These are phyloP conservation scores for Aspidapion aeneum DNA, from an alignment of 2,888 invertebrate genomes.

Conservation along the genomic window DNA sequence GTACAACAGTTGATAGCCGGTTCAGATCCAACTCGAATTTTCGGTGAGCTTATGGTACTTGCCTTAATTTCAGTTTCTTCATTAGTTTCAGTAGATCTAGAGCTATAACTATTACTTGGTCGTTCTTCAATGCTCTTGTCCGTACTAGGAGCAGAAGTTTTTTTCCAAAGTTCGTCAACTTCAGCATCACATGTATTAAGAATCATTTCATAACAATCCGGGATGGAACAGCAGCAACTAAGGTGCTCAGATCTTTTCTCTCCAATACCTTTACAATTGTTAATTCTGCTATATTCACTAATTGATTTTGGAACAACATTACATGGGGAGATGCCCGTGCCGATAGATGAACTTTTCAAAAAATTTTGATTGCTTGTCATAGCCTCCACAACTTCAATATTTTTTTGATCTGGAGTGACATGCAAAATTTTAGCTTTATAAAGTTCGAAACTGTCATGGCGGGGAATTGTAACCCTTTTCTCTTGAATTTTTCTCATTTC, in stretches of 20 bases:
- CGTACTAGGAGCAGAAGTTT: background rate
- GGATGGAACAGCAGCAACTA: too few relatives aligned
- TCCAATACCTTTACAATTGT: too few relatives aligned
- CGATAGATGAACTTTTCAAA: background rate
- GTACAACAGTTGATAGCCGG: background rate
- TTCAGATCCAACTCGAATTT: background rate
- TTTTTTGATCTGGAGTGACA: background rate
- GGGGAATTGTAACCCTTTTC: background rate
- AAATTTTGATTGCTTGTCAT: background rate
- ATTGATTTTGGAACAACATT: too few relatives aligned
- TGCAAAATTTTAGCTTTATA: background rate
- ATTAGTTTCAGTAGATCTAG: background rate
- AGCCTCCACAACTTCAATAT: background rate
- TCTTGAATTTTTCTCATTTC: background rate
- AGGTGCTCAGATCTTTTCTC: too few relatives aligned
- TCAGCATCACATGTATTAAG: background rate
- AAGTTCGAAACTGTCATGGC: background rate
- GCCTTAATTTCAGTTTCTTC: background rate
- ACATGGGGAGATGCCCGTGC: too few relatives aligned
- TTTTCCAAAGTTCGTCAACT: background rate
- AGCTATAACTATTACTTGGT: background rate
- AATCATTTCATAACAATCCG: background rate
- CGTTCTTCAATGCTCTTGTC: background rate
- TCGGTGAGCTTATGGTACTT: background rate
- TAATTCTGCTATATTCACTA: too few relatives aligned